Conservation (phyloP, 2,888 invertebrate species). For the Diachrysia chrysitis region DNA sequence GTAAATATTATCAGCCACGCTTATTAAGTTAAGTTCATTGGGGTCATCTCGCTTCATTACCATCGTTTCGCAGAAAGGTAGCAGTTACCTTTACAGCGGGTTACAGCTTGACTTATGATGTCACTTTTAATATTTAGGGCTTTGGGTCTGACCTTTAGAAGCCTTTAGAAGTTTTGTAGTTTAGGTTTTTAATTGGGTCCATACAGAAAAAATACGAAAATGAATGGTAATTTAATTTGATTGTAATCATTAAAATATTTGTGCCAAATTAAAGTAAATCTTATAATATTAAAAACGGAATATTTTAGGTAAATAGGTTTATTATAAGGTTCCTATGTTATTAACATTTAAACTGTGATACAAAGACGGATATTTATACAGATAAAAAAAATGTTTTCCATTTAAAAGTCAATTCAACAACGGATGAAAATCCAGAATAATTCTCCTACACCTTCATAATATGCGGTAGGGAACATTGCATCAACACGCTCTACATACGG, state of each 20-base stretch:
- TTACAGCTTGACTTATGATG: slow-evolving; percentile 39
- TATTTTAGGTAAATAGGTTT: too few relatives aligned
- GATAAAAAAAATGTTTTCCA: too few relatives aligned
- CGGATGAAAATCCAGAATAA: background rate
- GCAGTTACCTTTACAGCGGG: slow-evolving; percentile 35
- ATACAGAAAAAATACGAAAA: background rate
- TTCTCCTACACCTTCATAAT: background rate
- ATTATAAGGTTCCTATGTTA: too few relatives aligned
- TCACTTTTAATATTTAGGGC: slow-evolving; percentile 38
- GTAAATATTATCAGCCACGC: slow-evolving; percentile 25
- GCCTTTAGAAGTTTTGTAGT: background rate
- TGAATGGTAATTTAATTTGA: too few relatives aligned
- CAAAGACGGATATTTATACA: too few relatives aligned
- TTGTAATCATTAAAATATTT: too few relatives aligned
- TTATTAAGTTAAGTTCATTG: slow-evolving; percentile 51
- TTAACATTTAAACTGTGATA: too few relatives aligned
- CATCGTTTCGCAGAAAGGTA: slow-evolving; percentile 34
- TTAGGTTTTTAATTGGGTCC: background rate
- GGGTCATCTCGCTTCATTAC: slow-evolving; percentile 46
- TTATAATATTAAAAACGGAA: too few relatives aligned
- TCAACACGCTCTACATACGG: background rate
- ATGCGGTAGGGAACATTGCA: background rate
- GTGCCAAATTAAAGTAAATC: too few relatives aligned
- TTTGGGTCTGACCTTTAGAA: slow-evolving; percentile 26
- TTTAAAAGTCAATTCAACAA: background rate